phyloP scores from a whole-genome alignment of 2,888 invertebrate species.

The Eupithecia insigniata region DNA sequence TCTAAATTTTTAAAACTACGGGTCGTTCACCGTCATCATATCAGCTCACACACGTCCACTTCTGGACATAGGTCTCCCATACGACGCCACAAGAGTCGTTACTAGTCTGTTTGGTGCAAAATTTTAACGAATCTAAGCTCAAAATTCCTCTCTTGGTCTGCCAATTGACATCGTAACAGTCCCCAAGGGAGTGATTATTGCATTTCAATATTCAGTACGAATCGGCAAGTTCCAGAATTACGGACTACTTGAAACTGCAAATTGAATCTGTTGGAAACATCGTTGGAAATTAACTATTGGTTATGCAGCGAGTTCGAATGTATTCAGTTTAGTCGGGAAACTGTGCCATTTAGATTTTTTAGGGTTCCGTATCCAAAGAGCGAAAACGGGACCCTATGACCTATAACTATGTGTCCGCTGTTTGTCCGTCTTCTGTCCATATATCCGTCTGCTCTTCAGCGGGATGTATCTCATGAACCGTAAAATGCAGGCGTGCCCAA shows the following conservation, averaged over 20 bases:
- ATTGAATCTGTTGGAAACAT: slow-evolving; percentile 30
- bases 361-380: too few species aligned
- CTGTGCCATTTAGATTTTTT: not conserved
- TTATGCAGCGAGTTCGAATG: slow-evolving; percentile 25
- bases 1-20: too few species aligned
- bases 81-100: too few species aligned
- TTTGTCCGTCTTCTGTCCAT: too few species aligned
- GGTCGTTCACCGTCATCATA: too few species aligned
- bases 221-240: slow-evolving; percentile 43
- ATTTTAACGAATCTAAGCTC: not conserved
- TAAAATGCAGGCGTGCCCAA: too few species aligned
- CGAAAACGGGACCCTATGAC: too few species aligned
- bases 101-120: not conserved
- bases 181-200: slow-evolving; percentile 50
- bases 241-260: slow-evolving; percentile 28
- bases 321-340: slow-evolving; percentile 1
- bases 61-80: too few species aligned
- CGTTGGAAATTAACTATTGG: slow-evolving; percentile 26
- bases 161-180: slow-evolving; percentile 40
- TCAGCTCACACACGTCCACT: too few species aligned
- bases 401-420: too few species aligned
- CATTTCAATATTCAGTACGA: slow-evolving; percentile 56
- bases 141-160: not conserved
- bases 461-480: too few species aligned
- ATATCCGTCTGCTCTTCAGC: too few species aligned